phyloP scores from a whole-genome alignment of 2,888 invertebrate genomes.

The Cabera pusaria region DNA sequence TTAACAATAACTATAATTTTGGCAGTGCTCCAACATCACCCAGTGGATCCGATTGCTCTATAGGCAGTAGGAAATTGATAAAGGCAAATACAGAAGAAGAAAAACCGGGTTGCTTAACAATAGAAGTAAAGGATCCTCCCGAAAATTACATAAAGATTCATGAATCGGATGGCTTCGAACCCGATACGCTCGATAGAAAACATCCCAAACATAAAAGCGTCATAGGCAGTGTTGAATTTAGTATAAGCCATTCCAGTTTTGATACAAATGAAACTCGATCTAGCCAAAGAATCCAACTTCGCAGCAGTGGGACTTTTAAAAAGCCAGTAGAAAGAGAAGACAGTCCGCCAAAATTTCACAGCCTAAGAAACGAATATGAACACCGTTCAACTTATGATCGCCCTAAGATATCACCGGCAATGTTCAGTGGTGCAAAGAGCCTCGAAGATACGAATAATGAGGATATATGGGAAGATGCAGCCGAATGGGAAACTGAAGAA shows the following conservation, averaged over 20 bases:
- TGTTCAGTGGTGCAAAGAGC: slow-evolving; percentile 57
- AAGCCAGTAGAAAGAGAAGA: slow-evolving; percentile 68
- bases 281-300: slow-evolving; percentile 83
- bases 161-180: slow-evolving; percentile 93
- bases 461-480: slow-evolving; percentile 58
- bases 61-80: slow-evolving; percentile 82
- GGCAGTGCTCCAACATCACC: slow-evolving; percentile 84
- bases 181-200: slow-evolving; percentile 93
- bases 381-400: slow-evolving; percentile 78
- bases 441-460: slow-evolving; percentile 49
- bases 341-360: slow-evolving; percentile 82
- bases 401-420: slow-evolving; percentile 55
- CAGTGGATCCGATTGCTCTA: slow-evolving; percentile 82
- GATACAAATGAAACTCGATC: slow-evolving; percentile 44
- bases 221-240: slow-evolving; percentile 54
- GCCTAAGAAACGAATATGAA: slow-evolving; percentile 89
- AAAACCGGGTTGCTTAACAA: slow-evolving; percentile 91
- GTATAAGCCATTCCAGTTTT: slow-evolving; percentile 60
- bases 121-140: slow-evolving; percentile 92
- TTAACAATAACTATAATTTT: slow-evolving; percentile 88
- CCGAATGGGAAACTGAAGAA: slow-evolving; percentile 75
- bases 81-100: slow-evolving; percentile 72
- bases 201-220: slow-evolving; percentile 76
- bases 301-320: slow-evolving; percentile 88
- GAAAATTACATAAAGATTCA: slow-evolving; percentile 89